phyloP scores from a whole-genome alignment of 2,113 vertebrate genomes.

The Pseudorectes ferrugineus region DNA sequence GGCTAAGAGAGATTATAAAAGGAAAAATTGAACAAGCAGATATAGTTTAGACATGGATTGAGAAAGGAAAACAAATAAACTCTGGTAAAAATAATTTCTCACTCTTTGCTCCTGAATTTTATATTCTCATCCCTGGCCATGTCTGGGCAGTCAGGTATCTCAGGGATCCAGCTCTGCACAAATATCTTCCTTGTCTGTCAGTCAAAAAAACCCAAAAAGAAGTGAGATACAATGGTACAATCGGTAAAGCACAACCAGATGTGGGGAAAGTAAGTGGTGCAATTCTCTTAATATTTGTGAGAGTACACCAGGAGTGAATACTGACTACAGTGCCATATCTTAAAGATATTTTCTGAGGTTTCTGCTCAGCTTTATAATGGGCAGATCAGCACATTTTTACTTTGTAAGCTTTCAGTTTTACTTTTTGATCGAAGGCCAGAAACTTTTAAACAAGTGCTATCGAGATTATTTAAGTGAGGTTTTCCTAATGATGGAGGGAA shows the following conservation, averaged over 20 bases:
- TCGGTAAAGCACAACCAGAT: neutral
- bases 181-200: neutral
- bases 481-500: conserved; percentile 8
- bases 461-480: neutral
- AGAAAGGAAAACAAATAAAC: neutral
- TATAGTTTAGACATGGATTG: neutral
- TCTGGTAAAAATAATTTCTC: neutral
- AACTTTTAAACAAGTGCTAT: neutral
- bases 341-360: neutral
- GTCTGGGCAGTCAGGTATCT: neutral
- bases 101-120: neutral
- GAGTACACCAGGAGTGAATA: neutral
- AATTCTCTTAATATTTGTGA: neutral
- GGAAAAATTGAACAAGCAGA: neutral
- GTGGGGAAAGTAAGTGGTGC: neutral
- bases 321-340: neutral
- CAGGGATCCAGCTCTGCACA: neutral
- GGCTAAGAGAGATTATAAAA: neutral
- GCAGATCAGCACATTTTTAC: neutral
- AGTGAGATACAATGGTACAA: neutral
- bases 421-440: neutral
- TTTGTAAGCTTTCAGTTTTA: neutral
- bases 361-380: neutral
- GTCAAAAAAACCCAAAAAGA: neutral
- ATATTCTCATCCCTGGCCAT: neutral